phyloP scores from a whole-genome alignment of 2,113 vertebrate species.

The Mirounga angustirostris region DNA sequence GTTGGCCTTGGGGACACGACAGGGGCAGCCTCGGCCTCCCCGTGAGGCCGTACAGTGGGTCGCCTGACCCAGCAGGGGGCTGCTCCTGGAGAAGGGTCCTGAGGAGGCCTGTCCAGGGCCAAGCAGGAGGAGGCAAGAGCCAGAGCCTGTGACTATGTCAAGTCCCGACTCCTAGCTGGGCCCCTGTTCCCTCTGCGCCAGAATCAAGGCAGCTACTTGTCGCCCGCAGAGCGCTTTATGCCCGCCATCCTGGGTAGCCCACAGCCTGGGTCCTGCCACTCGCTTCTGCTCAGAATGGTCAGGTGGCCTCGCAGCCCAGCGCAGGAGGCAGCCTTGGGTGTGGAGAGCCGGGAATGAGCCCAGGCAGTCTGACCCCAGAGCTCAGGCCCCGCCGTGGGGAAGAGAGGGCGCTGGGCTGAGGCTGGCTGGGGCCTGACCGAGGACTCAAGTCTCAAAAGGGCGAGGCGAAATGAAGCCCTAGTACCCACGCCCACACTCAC shows the following conservation, averaged over 20 bases:
- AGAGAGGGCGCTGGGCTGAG: background rate
- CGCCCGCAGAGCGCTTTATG: accelerated
- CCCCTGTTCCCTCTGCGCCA: background rate
- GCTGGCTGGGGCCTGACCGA: background rate
- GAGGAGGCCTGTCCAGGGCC: background rate
- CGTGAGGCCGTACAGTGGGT: background rate
- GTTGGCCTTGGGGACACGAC: background rate
- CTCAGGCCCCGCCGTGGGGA: background rate
- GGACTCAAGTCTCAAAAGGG: background rate
- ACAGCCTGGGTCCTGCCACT: accelerated
- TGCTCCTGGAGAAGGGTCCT: background rate
- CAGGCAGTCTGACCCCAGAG: no score
- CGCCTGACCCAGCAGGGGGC: background rate
- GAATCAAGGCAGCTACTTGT: accelerated
- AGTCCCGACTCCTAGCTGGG: background rate
- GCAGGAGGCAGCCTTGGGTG: background rate
- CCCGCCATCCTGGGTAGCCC: accelerated
- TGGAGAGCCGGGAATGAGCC: background rate
- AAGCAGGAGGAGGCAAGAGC: background rate
- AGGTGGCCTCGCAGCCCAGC: background rate
- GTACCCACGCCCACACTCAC: accelerated
- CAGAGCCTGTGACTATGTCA: background rate
- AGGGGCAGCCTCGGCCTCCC: background rate
- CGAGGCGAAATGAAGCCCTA: background rate
- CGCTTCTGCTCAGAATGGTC: background rate